These are phyloP conservation scores for Ophioninae sp. DNA, from an alignment of 2,888 invertebrate species.

Conservation along the genomic window DNA sequence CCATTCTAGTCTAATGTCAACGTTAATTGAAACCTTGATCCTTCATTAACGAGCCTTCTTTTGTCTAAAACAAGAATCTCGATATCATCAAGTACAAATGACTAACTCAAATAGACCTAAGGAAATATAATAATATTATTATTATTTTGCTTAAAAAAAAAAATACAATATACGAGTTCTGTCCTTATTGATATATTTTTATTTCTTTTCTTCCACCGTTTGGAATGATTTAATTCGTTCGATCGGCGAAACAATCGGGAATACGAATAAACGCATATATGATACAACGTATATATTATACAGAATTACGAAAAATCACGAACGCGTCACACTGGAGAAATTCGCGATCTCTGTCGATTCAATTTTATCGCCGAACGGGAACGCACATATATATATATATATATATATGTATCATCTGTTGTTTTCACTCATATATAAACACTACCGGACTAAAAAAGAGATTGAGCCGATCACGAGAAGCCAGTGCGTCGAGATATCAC, in stretches of 20 bases:
- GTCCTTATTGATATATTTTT: conserved; percentile 5
- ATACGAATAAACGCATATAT: conserved; percentile 56
- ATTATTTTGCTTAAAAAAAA: not conserved
- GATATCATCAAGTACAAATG: conserved; percentile 97
- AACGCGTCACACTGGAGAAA: conserved; percentile 23
- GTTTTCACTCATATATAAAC: too few relatives aligned
- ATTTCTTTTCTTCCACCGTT: conserved; percentile 40
- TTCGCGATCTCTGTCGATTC: not conserved
- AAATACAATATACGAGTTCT: not conserved
- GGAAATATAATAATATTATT: not conserved
- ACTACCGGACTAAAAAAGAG: too few relatives aligned
- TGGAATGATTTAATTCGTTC: conserved; percentile 61
- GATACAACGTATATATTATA: conserved; percentile 55
- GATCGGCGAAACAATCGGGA: conserved; percentile 44
- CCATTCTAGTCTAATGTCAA: not conserved
- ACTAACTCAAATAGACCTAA: conserved; percentile 81
- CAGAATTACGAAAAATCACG: conserved; percentile 41
- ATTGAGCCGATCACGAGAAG: too few relatives aligned
- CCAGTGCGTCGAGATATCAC: not conserved
- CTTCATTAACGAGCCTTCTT: not conserved
- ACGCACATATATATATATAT: too few relatives aligned
- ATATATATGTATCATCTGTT: too few relatives aligned
- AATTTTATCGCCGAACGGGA: not conserved
- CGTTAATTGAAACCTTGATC: not conserved
- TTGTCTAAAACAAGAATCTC: conserved; percentile 90